Evolutionary conservation across 2,888 invertebrate species (phyloP), one percentile per base, ranked within the genome.

Genomic region (Sphecodes monilicornis): DNA sequence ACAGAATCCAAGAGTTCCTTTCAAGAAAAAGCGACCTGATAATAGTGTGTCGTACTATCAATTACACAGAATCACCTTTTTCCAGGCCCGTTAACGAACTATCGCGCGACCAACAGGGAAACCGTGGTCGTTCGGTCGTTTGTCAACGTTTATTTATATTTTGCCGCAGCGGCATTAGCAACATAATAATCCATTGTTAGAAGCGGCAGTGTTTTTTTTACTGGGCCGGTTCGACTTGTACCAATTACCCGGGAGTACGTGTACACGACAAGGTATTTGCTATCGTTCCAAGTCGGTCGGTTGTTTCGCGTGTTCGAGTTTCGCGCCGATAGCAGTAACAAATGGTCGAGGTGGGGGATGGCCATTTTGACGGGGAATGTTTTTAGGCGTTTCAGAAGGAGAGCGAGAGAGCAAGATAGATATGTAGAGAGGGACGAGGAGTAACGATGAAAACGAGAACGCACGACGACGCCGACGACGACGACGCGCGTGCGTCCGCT

Each of bases 111-210:
- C 16, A 11, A 32, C 1, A 22, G 29, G 29, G 10, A n/a, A 46
- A 43, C 22, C 16, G 2, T 1, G 32, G 4, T 22, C 54, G 22
- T 1, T 22, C n/a, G 72, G 16, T 43, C 50, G 64, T 54, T 32
- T 22, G 64, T 32, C 18, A 66, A n/a, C 69, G 57, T 72, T 18
- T 16, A 70, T 73, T 78, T 83, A 46, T 64, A 46, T 83, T 64
- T 29, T 18, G 1, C 5, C 29, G 57, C n/a, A 3, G 4, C 22
- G 32, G 43, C 43, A 36, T 39, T n/a, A 22, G 57, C 66, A 77
- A 75, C 66, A 36, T 71, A 75, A 80, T 68, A 64, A 84, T 80
- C 41, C 71, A 46, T 84, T 80, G 80, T 85, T 85, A 72, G 74
- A 72, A 77, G 39, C 73, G 22, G 64, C n/a, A 68, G 32, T 26